These are phyloP conservation scores for Oreochromis niloticus DNA, from an alignment of 2,113 vertebrate species.

Conservation along the genomic window DNA sequence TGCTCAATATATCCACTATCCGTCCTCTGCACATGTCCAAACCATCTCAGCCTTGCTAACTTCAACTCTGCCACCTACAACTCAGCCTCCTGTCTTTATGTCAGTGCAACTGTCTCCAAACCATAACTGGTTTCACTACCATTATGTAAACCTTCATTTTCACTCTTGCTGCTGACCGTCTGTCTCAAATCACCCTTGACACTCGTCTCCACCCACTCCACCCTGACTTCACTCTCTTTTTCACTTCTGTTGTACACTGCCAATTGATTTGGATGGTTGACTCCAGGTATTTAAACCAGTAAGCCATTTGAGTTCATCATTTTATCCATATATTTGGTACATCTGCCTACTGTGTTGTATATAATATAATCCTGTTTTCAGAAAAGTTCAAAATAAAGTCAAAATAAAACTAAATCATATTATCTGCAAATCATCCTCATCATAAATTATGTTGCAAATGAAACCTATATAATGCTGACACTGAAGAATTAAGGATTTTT, in stretches of 20 bases:
- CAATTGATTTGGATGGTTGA: background rate
- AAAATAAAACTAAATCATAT: background rate
- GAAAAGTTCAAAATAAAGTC: background rate
- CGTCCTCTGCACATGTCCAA: background rate
- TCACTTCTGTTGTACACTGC: background rate
- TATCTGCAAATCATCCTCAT: background rate
- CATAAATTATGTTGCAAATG: background rate
- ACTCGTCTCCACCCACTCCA: background rate
- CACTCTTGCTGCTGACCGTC: background rate
- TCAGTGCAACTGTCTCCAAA: background rate
- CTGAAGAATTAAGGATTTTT: background rate
- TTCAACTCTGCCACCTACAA: background rate
- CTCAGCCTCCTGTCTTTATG: background rate
- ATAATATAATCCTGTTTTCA: background rate
- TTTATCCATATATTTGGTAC: background rate
- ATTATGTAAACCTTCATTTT: background rate
- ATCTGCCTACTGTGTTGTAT: background rate
- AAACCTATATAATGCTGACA: background rate
- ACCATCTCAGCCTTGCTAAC: background rate
- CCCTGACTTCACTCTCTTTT: background rate
- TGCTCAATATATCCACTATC: background rate
- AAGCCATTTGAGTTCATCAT: background rate
- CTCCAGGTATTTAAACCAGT: background rate
- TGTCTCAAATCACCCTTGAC: background rate
- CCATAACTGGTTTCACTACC: background rate